These are phyloP conservation scores for Bacillus rossius DNA, from an alignment of 1,140 invertebrate species.

Conservation along the genomic window DNA sequence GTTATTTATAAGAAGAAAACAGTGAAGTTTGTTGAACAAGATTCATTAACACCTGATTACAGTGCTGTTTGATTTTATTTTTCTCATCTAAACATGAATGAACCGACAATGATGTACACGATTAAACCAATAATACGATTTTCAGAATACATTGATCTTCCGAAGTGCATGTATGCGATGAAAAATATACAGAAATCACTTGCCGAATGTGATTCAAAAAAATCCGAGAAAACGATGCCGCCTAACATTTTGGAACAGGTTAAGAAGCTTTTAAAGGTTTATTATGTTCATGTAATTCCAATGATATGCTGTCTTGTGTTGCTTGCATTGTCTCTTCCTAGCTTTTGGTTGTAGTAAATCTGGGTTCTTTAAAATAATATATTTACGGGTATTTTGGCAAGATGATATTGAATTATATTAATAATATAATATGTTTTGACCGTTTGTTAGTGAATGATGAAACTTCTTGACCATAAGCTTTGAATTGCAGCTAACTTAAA, in stretches of 20 bases:
- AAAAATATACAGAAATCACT: slow-evolving; percentile 48
- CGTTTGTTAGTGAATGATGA: too few relatives aligned
- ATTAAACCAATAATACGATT: slow-evolving; percentile 48
- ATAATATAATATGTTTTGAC: too few relatives aligned
- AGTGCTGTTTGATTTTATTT: too few relatives aligned
- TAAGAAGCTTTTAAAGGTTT: slow-evolving; percentile 63
- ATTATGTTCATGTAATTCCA: slow-evolving; percentile 27
- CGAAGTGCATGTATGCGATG: slow-evolving; percentile 57
- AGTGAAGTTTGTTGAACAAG: slow-evolving; percentile 11
- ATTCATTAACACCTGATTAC: too few relatives aligned
- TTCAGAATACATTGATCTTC: slow-evolving; percentile 41
- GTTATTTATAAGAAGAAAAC: background rate
- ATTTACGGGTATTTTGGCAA: too few relatives aligned
- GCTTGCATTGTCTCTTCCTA: too few relatives aligned
- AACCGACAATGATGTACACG: slow-evolving; percentile 46
- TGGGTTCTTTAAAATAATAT: too few relatives aligned
- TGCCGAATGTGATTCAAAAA: slow-evolving; percentile 23
- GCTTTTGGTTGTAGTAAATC: too few relatives aligned
- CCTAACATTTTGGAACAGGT: slow-evolving; percentile 54
- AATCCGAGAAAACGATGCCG: slow-evolving; percentile 37
- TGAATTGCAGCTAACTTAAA: too few relatives aligned
- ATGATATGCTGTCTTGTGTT: too few relatives aligned
- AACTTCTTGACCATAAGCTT: too few relatives aligned
- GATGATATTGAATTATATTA: too few relatives aligned
- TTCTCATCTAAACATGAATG: slow-evolving; percentile 31